phyloP scores from a whole-genome alignment of 2,797 vertebrate genomes.

The Sardinella longiceps region DNA sequence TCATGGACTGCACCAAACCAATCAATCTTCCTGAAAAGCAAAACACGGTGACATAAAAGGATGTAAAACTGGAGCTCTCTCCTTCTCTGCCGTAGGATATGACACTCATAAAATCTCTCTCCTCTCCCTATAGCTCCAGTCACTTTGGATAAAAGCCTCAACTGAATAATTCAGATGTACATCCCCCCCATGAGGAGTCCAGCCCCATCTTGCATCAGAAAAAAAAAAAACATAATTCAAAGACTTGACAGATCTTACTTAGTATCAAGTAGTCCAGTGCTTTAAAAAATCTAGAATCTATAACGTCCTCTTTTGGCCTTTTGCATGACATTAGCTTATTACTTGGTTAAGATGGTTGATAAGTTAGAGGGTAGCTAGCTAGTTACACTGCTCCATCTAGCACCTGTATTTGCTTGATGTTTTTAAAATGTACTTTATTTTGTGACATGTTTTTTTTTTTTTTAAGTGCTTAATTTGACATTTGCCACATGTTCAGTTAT shows the following conservation, averaged over 20 bases:
- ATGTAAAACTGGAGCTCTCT: background rate
- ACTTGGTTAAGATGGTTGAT: too few relatives aligned
- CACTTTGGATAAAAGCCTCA: conserved; percentile 15
- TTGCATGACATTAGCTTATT: too few relatives aligned
- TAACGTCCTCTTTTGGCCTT: too few relatives aligned
- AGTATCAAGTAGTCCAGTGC: background rate
- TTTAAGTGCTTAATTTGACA: too few relatives aligned
- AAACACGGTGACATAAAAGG: background rate
- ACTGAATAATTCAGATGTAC: conserved; percentile 12
- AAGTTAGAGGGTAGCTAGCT: too few relatives aligned
- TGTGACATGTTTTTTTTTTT: too few relatives aligned
- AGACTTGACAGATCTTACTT: background rate
- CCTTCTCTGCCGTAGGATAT: background rate
- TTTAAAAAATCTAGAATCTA: too few relatives aligned
- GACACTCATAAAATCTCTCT: background rate
- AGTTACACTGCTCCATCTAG: too few relatives aligned
- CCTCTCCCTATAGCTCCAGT: background rate
- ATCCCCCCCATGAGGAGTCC: background rate
- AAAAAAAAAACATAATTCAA: background rate
- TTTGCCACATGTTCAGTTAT: too few relatives aligned
- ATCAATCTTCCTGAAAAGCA: background rate
- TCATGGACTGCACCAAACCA: background rate
- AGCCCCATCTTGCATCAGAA: background rate
- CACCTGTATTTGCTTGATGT: too few relatives aligned
- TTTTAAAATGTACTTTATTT: too few relatives aligned